phyloP scores from a whole-genome alignment of 2,888 invertebrate genomes.

The Pimpla rufipes region DNA sequence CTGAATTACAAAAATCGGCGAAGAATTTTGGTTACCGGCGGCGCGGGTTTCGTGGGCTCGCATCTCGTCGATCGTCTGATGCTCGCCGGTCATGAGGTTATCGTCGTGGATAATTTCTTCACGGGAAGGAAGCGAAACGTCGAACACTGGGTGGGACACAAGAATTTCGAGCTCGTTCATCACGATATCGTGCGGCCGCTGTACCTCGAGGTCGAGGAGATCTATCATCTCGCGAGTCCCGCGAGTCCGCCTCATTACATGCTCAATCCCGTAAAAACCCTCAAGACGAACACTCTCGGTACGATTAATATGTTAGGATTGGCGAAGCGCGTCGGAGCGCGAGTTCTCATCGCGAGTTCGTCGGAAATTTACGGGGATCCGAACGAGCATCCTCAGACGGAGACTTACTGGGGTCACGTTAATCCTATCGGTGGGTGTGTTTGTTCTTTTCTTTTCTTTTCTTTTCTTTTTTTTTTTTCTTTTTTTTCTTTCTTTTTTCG shows the following conservation, averaged over 20 bases:
- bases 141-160: conserved; percentile 99
- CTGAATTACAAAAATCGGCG: conserved; percentile 96
- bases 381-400: conserved; percentile 98
- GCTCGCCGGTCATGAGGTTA: conserved; percentile 98
- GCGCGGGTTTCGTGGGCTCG: conserved; percentile 99
- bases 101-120: conserved; percentile 99
- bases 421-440: conserved; percentile 94
- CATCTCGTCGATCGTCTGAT: conserved; percentile 98
- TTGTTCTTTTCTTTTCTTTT: neutral
- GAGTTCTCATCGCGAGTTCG: conserved; percentile 98
- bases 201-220: conserved; percentile 98
- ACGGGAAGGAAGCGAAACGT: conserved; percentile 98
- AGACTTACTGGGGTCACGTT: conserved; percentile 99
- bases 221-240: conserved; percentile 99
- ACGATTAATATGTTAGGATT: conserved; percentile 97
- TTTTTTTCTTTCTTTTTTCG: conserved; percentile 39
- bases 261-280: conserved; percentile 99
- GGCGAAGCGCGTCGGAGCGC: conserved; percentile 96
- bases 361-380: conserved; percentile 99
- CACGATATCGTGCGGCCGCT: conserved; percentile 99
- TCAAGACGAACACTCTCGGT: conserved; percentile 99
- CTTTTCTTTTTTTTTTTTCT: conserved; percentile 11
- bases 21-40: conserved; percentile 97
- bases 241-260: conserved; percentile 99
- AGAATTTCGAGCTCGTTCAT: conserved; percentile 99